Base-by-base conservation (phyloP, 2,888 invertebrate species). In the Ophion ellenae region DNA sequence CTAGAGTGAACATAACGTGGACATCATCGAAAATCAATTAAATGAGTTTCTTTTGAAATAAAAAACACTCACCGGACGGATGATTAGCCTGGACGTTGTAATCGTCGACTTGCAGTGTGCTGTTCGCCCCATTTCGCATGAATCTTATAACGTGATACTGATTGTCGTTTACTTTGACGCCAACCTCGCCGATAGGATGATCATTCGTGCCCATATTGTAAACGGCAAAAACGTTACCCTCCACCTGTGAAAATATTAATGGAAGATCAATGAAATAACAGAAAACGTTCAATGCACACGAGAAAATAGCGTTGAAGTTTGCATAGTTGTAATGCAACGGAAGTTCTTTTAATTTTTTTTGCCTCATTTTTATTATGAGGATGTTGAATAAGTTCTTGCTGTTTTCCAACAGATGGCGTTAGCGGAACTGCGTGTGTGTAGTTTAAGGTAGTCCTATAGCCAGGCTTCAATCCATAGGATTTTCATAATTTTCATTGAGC, bases 151-250 rank as follows among this genome's bases (percentile, higher is more conserved):
- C 98, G 94, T 99, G 99, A 94, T 99, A 99, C 64, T 97, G 96
- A 88, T 98, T 98, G 92, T 99, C 99, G 92, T 99, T 98, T 6
- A 99, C 98, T 93, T 97, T 97, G 4, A 97, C 96, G n/a, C 97
- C 97, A 90, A 97, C 97, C 92, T 99, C 98, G 1, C 98, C 98
- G 40, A 99, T 95, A 0, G 98, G 98, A 92, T 98, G 97, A 92
- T 98, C 98, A 81, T 97, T 97, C 0, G 98, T 98, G 0, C 99
- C 99, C 94, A 99, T 97, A 94, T 99, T 99, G 95, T 99, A 99
- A 5, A 98, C 97, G 94, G 98, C 97, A 92, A 98, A 98, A 7
- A 99, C 96, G 92, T 98, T 98, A 3, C 99, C 99, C 91, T 98
- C 97, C 10, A 98, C 97, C 98, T 98, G 47, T 47, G 11, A 66